Evolutionary conservation across 2,113 vertebrate genomes (phyloP), one percentile per base, ranked within the genome.

Genomic region (Lucifuga dentata): DNA sequence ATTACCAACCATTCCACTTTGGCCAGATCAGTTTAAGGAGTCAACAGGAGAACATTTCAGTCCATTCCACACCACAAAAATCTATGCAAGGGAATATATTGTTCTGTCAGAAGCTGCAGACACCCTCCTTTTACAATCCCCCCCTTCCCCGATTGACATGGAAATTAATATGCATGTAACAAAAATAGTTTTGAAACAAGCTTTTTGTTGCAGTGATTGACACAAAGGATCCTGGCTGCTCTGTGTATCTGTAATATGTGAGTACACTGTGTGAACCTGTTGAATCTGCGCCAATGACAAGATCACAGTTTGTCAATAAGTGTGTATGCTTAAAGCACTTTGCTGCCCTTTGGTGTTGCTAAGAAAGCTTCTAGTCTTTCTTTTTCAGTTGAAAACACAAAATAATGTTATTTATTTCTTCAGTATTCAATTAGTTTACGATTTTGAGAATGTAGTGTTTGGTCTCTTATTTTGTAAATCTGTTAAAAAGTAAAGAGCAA

Each of bases 81-180:
- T 88, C 91, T 93, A 92, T 94, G 93, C 92, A 92, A 93, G 78
- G 73, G 74, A 89, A 84, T 43, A 77, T 70, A 66, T 56, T 44
- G 45, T 73, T 71, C 62, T 78, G 43, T 55, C 13, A 41, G 72
- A 61, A 44, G 55, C 66, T 24, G 59, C 26, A 29, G 3, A 29
- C 26, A 29, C n/a, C 2, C 1, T 11, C 23, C 39, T 36, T 60
- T 63, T 60, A 71, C 51, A 53, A 52, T 17, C 43, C 68, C 38
- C n/a, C 63, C 33, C 65, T 21, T 46, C 49, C 57, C 32, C 52
- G 24, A 66, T 73, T 85, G 63, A 76, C 73, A 69, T 67, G 62
- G 69, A 87, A 75, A 75, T 46, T 40, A 82, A 88, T 52, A 82
- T 84, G 92, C 92, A 93, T 92, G 92, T 83, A 58, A 78, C 9